Base-by-base conservation (phyloP, 1,140 invertebrate genomes). In the Diabrotica virgifera region DNA sequence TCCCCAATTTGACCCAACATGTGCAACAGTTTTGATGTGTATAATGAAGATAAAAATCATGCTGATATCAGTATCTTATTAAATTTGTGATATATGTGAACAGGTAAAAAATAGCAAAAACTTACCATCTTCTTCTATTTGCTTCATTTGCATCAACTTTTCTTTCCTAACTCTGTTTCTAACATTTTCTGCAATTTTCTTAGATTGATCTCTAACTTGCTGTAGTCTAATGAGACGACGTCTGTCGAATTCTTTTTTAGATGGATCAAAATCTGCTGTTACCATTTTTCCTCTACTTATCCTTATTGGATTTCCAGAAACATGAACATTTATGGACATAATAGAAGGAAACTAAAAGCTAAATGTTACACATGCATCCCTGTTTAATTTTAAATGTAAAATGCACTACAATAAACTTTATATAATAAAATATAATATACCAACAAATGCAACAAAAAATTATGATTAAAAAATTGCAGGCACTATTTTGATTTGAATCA, bases 301-400 rank as follows among this genome's bases (percentile, higher is more conserved):
- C 66, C 74, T 80, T 6, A 83, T 73, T 35, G 80, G 80, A 74
- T 84, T 83, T 5, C 80, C 81, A 52, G 67, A 79, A 5, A 85
- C 79, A 2, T 80, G 83, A 52, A 84, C 82, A 71, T 84, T 83
- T 60, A 84, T 82, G 5, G 83, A 84, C 83, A 84, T 84, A 46
- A 46, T 46, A 46, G 40, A 46, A 46, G 2, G 40, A 46, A 46
- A 46, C 40, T 46, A 46, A 24, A 24, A 24, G 4, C 24, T 24
- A 24, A 24, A 24, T 24, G 24, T 24, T 24, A 24, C 24, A 24
- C 24, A 24, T 4, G 4, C 24, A 24, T 24, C 4, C 24, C 24
- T 24, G 24, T 24, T 24, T 1, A 24, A 24, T 24, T 24, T 24
- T 24, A 24, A 24, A 24, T 24, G 4, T 24, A n/a, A n/a, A n/a